Base-by-base conservation (phyloP, 64 coral and sea anemone genomes). In the Porites australiensis region DNA sequence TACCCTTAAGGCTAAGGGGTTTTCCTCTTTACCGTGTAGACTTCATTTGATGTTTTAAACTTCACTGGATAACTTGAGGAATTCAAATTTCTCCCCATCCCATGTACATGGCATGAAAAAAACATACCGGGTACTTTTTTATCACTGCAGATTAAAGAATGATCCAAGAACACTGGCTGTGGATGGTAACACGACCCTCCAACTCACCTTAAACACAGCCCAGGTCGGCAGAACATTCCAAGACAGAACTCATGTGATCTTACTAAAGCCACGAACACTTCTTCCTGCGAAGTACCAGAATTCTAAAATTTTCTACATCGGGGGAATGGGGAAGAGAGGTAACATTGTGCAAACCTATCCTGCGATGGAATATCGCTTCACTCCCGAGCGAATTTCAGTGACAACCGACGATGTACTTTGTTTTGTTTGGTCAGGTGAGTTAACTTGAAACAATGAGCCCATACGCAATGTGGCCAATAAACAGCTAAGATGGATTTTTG, bases 281-380 rank as follows among this genome's bases (percentile, higher is more conserved):
- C 54, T 88, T 43, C 51, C 51, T 59, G 4, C 7, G 60, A 61
- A 88, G 77, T 63, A 19, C 52, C 86, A 88, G 22, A 50, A 47
- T 50, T 75, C 69, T 52, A 73, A 88, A 69, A 88, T 88, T n/a
- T 74, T 61, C 20, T 88, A 88, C 86, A 60, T 88, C 16, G 52
- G 20, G 45, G 70, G 70, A 74, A 88, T 88, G 86, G 86, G 70
- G 58, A 88, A 88, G 23, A 86, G 83, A 70, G 83, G 83, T 19
- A 86, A 86, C 44, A 86, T 86, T 63, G 83, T 86, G 27, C 83
- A 86, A 16, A 48, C 83, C 5, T 86, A 86, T 86, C 83, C 83
- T 43, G 83, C 84, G 47, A 87, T 87, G 84, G 84, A 87, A 72
- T 87, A 87, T 87, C 84, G 84, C 50, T 87, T 87, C 66, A 23